A percentile compares a stretch with the other conserved stretches of the same genome.
Conservation (phyloP, 1,140 invertebrate species). For the Drosophila nannoptera region DNA sequence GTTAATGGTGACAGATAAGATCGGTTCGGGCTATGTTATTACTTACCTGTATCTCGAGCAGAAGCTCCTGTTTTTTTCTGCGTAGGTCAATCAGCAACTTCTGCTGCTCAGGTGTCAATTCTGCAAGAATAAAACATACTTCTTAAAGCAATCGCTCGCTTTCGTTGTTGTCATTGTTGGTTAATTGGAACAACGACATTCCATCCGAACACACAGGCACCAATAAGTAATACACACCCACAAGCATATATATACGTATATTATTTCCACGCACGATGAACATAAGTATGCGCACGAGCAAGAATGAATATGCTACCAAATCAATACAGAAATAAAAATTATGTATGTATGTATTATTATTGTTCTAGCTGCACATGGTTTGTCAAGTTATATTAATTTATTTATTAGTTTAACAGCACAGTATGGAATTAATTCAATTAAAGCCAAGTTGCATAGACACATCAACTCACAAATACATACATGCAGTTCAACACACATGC, state of each 20-base stretch:
- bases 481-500: slow-evolving; percentile 18
- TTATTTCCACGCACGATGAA: slow-evolving; percentile 10
- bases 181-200: slow-evolving; percentile 56
- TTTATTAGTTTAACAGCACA: slow-evolving; percentile 59
- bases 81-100: slow-evolving; percentile 93
- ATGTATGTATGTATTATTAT: slow-evolving; percentile 17
- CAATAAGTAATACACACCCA: slow-evolving; percentile 15
- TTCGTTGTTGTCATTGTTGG: slow-evolving; percentile 32
- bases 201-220: slow-evolving; percentile 38
- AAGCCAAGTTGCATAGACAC: slow-evolving; percentile 58
- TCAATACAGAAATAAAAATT: slow-evolving; percentile 48
- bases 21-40: not conserved
- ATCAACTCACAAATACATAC: slow-evolving; percentile 19
- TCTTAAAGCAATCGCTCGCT: slow-evolving; percentile 70
- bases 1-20: slow-evolving; percentile 16
- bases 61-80: slow-evolving; percentile 91
- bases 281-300: slow-evolving; percentile 26
- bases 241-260: slow-evolving; percentile 6
- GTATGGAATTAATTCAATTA: slow-evolving; percentile 61
- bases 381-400: slow-evolving; percentile 49
- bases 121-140: slow-evolving; percentile 91
- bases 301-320: slow-evolving; percentile 37
- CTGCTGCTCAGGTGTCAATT: slow-evolving; percentile 94
- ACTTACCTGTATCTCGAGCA: slow-evolving; percentile 95
- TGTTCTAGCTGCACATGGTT: slow-evolving; percentile 38